phyloP scores from a whole-genome alignment of 1,140 invertebrate genomes.

The Zelostemma sp. region DNA sequence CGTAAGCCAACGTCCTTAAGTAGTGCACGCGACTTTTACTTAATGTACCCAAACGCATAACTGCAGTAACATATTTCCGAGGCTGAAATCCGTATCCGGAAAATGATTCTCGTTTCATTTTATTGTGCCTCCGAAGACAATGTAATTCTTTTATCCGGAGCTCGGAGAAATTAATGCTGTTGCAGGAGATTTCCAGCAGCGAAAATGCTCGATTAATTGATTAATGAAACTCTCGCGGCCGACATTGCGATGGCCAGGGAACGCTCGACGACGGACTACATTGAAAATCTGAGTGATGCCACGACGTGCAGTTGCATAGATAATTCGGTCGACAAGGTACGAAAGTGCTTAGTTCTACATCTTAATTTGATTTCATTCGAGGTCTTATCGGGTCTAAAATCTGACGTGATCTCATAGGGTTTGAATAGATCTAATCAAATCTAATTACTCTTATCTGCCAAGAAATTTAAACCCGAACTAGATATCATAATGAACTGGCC shows the following conservation, averaged over 20 bases:
- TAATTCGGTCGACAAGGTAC: constrained; percentile 62
- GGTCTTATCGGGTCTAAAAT: too few species aligned
- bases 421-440: too few species aligned
- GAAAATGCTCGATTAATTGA: neutral
- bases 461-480: too few species aligned
- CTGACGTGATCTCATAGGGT: too few species aligned
- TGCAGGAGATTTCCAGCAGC: neutral
- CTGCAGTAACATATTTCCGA: neutral
- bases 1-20: neutral
- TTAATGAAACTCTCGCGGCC: constrained; percentile 33
- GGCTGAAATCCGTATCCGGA: neutral
- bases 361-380: neutral
- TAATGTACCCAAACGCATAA: neutral
- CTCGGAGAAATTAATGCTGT: too few species aligned
- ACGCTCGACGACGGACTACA: constrained; percentile 59
- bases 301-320: constrained; percentile 62
- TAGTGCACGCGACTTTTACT: neutral
- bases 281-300: constrained; percentile 63
- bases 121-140: neutral
- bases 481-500: too few species aligned
- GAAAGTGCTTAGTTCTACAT: neutral
- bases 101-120: neutral
- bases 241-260: constrained; percentile 62
- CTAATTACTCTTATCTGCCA: too few species aligned
- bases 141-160: too few species aligned